These are phyloP conservation scores for Drosophila takahashii DNA, from an alignment of 1,140 invertebrate species.

Conservation along the genomic window DNA sequence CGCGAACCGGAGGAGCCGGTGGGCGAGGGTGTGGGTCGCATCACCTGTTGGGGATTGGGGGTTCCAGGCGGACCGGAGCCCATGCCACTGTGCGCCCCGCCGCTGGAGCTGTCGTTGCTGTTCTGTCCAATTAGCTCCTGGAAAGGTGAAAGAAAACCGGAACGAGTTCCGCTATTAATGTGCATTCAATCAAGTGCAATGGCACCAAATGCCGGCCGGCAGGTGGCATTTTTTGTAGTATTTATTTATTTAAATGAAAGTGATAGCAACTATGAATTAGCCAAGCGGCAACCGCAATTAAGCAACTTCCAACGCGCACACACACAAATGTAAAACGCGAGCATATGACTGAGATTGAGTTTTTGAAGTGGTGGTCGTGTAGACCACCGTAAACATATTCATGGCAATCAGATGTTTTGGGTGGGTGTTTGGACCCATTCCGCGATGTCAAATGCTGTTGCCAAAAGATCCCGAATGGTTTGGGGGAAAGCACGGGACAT, in stretches of 20 bases:
- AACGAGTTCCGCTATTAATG: conserved; percentile 25
- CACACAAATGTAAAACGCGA: background rate
- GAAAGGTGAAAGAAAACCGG: conserved; percentile 83
- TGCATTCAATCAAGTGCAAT: conserved; percentile 20
- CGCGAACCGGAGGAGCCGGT: conserved; percentile 95
- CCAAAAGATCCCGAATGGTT: background rate
- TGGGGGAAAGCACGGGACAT: background rate
- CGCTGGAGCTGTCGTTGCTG: conserved; percentile 91
- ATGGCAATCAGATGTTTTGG: conserved; percentile 46
- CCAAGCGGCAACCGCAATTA: conserved; percentile 49
- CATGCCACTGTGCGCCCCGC: conserved; percentile 89
- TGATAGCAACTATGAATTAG: conserved; percentile 59
- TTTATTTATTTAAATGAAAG: conserved; percentile 59
- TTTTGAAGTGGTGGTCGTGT: conserved; percentile 7
- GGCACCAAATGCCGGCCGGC: conserved; percentile 50
- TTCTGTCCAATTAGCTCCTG: conserved; percentile 94
- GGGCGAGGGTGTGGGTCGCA: conserved; percentile 96
- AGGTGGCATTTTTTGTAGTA: conserved; percentile 46
- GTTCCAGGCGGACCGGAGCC: conserved; percentile 90
- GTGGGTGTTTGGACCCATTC: conserved; percentile 9
- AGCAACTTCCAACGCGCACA: conserved; percentile 15
- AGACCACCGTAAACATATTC: conserved; percentile 30
- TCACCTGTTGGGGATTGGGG: conserved; percentile 88
- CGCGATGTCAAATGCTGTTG: conserved; percentile 2
- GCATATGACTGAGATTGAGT: conserved; percentile 28